phyloP scores from a whole-genome alignment of 1,140 invertebrate genomes.

The Aphaenogaster ashmeadi region DNA sequence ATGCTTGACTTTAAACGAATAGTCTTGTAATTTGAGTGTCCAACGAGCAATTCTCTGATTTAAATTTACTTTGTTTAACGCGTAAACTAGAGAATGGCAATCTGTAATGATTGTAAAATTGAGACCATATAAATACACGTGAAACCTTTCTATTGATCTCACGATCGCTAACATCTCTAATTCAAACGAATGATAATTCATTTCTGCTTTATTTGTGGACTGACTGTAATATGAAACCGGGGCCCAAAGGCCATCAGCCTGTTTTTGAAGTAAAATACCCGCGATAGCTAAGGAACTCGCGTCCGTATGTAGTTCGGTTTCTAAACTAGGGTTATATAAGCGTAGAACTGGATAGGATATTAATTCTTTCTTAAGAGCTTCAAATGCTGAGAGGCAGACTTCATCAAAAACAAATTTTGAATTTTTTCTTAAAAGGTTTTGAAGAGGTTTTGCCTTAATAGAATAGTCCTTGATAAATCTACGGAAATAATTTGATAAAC shows the following conservation, averaged over 20 bases:
- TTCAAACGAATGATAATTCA: not conserved
- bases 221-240: not conserved
- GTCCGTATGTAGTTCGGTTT: no score
- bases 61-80: slow-evolving; percentile 4
- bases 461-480: no score
- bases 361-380: no score
- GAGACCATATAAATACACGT: not conserved
- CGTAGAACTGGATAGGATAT: no score
- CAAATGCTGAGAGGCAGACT: no score
- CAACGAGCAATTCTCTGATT: slow-evolving; percentile 6
- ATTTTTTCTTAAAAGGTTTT: no score
- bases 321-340: no score
- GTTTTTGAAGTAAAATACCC: no score
- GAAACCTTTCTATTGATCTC: not conserved
- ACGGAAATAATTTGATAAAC: no score
- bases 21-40: not conserved
- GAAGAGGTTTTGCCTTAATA: no score
- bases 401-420: no score
- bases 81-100: not conserved
- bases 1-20: not conserved
- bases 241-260: not conserved
- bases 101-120: not conserved
- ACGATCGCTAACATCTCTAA: slow-evolving; percentile 8
- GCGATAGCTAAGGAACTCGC: no score
- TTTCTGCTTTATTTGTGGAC: not conserved